Evolutionary conservation across 2,113 vertebrate species (phyloP), one percentile per base, ranked within the genome.

Genomic region (Myotis davidii): DNA sequence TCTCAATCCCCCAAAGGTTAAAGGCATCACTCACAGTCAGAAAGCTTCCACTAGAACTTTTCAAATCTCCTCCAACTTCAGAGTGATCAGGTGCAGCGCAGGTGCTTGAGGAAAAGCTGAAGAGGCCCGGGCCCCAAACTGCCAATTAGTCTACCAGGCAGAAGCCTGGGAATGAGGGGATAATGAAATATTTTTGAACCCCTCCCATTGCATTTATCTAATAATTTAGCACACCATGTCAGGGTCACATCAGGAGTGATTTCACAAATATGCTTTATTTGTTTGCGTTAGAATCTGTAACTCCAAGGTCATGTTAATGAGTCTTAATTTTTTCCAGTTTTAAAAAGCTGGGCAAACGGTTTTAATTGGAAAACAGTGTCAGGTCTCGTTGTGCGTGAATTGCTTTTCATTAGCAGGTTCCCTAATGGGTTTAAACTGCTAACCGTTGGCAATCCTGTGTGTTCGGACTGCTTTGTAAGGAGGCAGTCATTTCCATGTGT

Each of bases 61-160:
- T 91, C 17, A 91, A 85, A 91, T 50, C 17, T 83, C 56, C n/a
- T 83, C 42, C 76, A 87, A 59, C n/a, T 93, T 95, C 9, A 95
- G n/a, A 87, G 90, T 93, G 70, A 52, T 52, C n/a, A 18, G 34
- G 18, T 56, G 9, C 37, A 69, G 42, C 2, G 45, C 67, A 65
- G 9, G 9, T 34, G 59, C 10, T 86, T 64, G 34, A 48, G 32
- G 29, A 59, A 90, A 88, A 65, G 10, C 27, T 65, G 3, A 69
- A 79, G n/a, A 73, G 37, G 3, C 21, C 18, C 13, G 25, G 11
- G 5, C 27, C 48, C 10, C 21, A 89, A 84, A 34, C 27, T 69
- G 6, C 34, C 64, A 23, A 27, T 61, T 50, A 72, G 23, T 84
- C 32, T 78, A 42, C 42, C 42, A 42, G 42, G 10, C 77, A 81